Conservation (phyloP, 2,797 vertebrate species). For the Amblyopsis hoosieri region DNA sequence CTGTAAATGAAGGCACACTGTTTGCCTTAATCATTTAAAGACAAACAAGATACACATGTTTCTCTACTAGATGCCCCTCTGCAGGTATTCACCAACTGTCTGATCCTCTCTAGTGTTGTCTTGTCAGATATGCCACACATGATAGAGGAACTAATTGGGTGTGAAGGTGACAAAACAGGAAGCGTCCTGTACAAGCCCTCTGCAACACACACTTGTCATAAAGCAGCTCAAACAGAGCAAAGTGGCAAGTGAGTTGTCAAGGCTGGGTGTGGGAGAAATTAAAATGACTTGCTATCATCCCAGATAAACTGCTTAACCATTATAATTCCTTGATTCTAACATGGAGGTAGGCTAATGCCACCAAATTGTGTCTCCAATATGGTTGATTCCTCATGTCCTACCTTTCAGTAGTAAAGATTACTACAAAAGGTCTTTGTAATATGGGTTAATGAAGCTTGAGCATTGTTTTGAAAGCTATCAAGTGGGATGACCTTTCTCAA, state of each 20-base stretch:
- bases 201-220: slow-evolving; percentile 64
- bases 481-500: slow-evolving; percentile 18
- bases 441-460: slow-evolving; percentile 4
- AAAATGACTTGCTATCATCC: slow-evolving; percentile 13
- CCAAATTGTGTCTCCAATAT: too few species aligned
- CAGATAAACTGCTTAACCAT: not conserved
- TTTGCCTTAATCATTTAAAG: too few species aligned
- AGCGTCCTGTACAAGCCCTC: slow-evolving; percentile 56
- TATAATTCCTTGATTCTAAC: not conserved
- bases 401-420: not conserved
- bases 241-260: slow-evolving; percentile 20
- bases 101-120: slow-evolving; percentile 39
- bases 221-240: slow-evolving; percentile 43
- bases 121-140: slow-evolving; percentile 66
- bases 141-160: slow-evolving; percentile 66
- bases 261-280: slow-evolving; percentile 16
- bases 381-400: not conserved
- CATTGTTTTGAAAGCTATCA: slow-evolving; percentile 1
- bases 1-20: too few species aligned
- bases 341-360: too few species aligned
- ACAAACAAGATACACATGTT: slow-evolving; percentile 7
- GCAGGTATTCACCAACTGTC: slow-evolving; percentile 53
- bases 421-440: not conserved
- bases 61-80: slow-evolving; percentile 22
- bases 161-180: slow-evolving; percentile 73